Evolutionary conservation across 2,113 vertebrate genomes (phyloP).

Genomic region (Sphyrna mokarran): DNA sequence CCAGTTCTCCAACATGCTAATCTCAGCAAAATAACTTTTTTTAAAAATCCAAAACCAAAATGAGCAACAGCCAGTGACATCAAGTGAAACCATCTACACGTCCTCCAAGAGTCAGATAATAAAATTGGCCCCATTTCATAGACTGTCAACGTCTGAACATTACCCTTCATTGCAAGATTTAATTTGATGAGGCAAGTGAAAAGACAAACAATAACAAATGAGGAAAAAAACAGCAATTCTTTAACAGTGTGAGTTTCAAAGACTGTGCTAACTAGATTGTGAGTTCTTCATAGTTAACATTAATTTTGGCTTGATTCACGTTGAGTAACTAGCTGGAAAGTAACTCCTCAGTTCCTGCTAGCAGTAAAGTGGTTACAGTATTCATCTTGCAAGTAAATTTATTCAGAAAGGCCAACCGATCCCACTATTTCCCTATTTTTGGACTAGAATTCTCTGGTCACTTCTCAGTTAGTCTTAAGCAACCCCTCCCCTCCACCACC

Average conservation of each 20-base stretch:
- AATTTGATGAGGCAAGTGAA: background rate
- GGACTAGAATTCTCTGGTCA: background rate
- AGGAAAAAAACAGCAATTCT: background rate
- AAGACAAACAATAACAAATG: background rate
- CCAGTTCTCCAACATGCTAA: background rate
- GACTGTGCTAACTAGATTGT: no score
- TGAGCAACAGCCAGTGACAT: background rate
- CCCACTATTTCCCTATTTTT: background rate
- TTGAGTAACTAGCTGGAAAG: background rate
- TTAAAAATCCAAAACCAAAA: background rate
- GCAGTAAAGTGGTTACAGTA: background rate
- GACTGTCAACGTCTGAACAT: background rate
- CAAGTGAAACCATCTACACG: background rate
- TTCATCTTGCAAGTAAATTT: no score
- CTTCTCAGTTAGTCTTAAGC: background rate
- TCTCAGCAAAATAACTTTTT: background rate
- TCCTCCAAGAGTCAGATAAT: background rate
- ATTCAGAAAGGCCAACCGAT: background rate
- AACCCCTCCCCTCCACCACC: background rate
- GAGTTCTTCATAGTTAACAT: no score
- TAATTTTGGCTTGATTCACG: background rate
- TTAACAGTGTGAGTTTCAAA: background rate
- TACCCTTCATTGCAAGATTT: background rate
- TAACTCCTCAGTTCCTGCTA: background rate
- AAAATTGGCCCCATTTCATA: background rate